Base-by-base conservation (phyloP, 2,797 vertebrate genomes). In the Notolepis coatsorum region DNA sequence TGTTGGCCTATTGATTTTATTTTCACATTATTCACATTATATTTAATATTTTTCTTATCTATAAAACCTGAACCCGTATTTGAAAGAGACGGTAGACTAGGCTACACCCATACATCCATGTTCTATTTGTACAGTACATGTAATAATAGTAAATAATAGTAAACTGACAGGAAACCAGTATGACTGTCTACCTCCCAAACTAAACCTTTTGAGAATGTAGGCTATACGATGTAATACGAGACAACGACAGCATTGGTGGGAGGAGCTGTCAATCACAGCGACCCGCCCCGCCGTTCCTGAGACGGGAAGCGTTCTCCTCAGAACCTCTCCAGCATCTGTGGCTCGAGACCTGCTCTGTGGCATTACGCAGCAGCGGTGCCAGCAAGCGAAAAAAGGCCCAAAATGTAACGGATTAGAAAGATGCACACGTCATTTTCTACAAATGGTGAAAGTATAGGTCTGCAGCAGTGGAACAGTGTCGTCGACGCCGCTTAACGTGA, bases 221-320 rank as follows among this genome's bases (percentile, higher is more conserved):
- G 35, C 41, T 49, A 17, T 46, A 18, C 9, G 7, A 28, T 47
- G 18, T 2, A n/a, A 8, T n/a, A n/a, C n/a, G n/a, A 5, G 25
- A 4, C 38, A 6, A 5, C 20, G 7, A 48, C 49, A 24, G 38
- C 62, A 84, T 85, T 86, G 76, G 85, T 65, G 27, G 58, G 68
- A 59, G 66, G 54, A 57, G 38, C 58, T 87, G 89, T 87, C 89
- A 88, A 77, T 92, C 86, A 89, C 51, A 58, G 5, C 12, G 39
- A 41, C 65, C 84, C 84, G 79, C 80, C 85, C 84, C 61, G 10
- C 30, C 37, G 27, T 62, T 54, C 33, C 63, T 76, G 70, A 45
- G 15, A 84, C 71, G 61, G 81, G 73, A 83, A 82, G 73, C 67
- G 2, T 39, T 39, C 52, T 5, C 65, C 35, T 71, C 80, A 77